phyloP scores from a whole-genome alignment of 2,888 invertebrate genomes.

The Rhopalosiphum nymphaeae region DNA sequence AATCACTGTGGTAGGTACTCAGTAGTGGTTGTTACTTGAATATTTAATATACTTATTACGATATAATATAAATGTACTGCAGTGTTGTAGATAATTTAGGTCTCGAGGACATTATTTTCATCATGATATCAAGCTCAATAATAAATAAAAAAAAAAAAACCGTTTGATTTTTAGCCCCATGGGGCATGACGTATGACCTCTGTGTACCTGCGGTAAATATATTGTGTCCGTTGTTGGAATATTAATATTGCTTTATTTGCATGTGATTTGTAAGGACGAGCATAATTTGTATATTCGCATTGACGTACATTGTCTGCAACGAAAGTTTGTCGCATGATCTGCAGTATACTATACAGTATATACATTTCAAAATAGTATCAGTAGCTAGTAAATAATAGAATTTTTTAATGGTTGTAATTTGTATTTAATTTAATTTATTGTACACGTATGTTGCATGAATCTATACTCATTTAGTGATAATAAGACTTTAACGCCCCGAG shows the following conservation, averaged over 20 bases:
- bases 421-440: background rate
- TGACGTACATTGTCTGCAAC: background rate
- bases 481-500: constrained; percentile 31
- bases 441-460: background rate
- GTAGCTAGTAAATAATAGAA: background rate
- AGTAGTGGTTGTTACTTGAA: background rate
- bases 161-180: background rate
- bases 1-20: background rate
- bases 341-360: background rate
- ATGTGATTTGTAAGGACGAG: background rate
- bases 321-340: background rate
- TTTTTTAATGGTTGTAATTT: background rate
- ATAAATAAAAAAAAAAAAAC: background rate
- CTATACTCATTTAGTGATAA: background rate
- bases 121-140: background rate
- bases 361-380: background rate
- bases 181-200: background rate
- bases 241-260: constrained; percentile 13
- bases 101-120: background rate
- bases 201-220: background rate
- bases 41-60: background rate
- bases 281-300: background rate
- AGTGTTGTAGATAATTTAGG: background rate
- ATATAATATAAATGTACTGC: background rate
- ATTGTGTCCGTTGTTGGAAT: background rate